Percentiles rank a stretch among this genome's conserved stretches.
phyloP scores from a whole-genome alignment of 2,113 vertebrate genomes.

The Nibea albiflora region DNA sequence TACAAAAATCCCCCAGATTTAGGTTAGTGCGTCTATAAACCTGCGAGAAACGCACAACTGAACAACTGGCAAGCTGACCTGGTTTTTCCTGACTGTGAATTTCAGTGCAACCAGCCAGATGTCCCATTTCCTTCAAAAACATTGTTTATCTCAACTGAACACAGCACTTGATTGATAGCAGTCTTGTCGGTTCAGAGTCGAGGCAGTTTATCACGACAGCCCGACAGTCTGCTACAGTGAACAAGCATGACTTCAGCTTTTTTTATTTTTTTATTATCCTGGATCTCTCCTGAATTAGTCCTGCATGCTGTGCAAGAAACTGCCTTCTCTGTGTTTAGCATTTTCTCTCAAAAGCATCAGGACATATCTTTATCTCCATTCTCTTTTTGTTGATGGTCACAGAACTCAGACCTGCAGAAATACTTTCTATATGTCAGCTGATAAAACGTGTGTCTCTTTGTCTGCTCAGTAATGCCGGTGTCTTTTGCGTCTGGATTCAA shows the following conservation, averaged over 20 bases:
- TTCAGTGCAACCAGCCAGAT: constrained; percentile 5
- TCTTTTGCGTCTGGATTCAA: not conserved
- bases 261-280: not conserved
- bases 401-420: not conserved
- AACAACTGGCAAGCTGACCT: constrained; percentile 64
- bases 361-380: not conserved
- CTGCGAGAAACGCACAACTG: constrained; percentile 51
- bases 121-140: constrained; percentile 62
- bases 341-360: not conserved
- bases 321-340: not conserved
- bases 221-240: constrained; percentile 2
- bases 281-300: not conserved
- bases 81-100: constrained; percentile 58
- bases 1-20: constrained; percentile 47
- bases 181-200: not conserved
- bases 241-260: not conserved
- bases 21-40: constrained; percentile 58
- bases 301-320: not conserved
- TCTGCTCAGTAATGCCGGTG: not conserved
- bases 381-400: not conserved
- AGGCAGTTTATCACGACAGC: constrained; percentile 31
- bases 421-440: not conserved
- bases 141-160: constrained; percentile 48
- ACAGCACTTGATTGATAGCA: constrained; percentile 49
- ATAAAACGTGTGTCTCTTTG: not conserved